These are phyloP conservation scores for Hemicrepidius hirtus DNA, from an alignment of 2,888 invertebrate genomes.

Conservation along the genomic window DNA sequence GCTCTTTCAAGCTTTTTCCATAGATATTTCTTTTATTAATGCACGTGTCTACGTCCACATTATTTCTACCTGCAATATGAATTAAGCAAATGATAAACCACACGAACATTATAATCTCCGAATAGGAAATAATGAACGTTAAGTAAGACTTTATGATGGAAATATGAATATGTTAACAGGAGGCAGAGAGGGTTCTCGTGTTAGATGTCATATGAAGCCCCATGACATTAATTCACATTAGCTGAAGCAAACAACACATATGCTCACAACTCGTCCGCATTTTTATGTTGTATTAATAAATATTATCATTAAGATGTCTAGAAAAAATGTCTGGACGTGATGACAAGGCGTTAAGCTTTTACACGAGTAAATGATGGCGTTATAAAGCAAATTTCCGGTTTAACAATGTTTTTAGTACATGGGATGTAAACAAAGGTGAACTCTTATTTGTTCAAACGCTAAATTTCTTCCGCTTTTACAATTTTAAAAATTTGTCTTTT, in stretches of 20 bases:
- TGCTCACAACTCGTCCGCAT: conserved; percentile 31
- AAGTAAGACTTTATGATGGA: conserved; percentile 33
- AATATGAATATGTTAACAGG: conserved; percentile 42
- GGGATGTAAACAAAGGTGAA: conserved; percentile 11
- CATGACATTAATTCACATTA: conserved; percentile 58
- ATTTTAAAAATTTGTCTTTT: neutral
- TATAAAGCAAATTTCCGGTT: conserved; percentile 30
- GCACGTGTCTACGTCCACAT: neutral
- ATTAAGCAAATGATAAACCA: conserved; percentile 15
- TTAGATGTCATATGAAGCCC: conserved; percentile 58
- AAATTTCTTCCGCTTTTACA: neutral
- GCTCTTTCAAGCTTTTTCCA: conserved; percentile 7
- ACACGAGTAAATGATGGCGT: conserved; percentile 21
- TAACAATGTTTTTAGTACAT: conserved; percentile 22
- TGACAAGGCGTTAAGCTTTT: conserved; percentile 18
- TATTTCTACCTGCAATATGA: neutral
- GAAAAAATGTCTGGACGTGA: neutral
- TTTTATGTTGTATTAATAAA: conserved; percentile 27
- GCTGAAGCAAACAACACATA: conserved; percentile 33
- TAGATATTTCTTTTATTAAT: conserved; percentile 19
- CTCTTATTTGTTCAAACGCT: conserved; percentile 6
- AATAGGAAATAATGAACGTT: conserved; percentile 25
- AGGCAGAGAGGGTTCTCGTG: conserved; percentile 60
- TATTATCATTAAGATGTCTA: conserved; percentile 29
- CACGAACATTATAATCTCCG: neutral